Conservation (phyloP, 2,888 invertebrate genomes). For the Drosophila paramelanica region DNA sequence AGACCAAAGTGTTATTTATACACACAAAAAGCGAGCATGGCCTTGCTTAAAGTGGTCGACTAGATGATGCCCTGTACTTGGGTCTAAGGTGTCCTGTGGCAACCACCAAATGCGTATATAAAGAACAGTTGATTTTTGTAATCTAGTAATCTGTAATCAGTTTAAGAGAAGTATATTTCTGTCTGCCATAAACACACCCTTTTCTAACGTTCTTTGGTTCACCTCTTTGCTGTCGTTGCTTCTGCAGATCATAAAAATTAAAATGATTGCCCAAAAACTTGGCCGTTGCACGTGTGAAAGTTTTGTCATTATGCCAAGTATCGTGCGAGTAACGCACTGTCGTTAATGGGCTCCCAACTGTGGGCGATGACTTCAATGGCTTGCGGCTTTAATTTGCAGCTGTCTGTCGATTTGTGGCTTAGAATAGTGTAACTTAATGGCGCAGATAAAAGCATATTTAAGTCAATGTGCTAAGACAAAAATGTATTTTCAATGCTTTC, state of each 20-base stretch:
- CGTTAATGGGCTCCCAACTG: conserved; percentile 61
- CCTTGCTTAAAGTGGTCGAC: neutral
- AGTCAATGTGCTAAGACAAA: conserved; percentile 44
- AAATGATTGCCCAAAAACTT: conserved; percentile 73
- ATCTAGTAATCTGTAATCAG: too few species aligned
- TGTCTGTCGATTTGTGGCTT: conserved; percentile 4
- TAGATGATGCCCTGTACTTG: conserved; percentile 18
- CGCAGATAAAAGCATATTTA: conserved; percentile 48
- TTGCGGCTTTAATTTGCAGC: conserved; percentile 20
- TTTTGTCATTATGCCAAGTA: conserved; percentile 75
- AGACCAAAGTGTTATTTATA: conserved; percentile 75
- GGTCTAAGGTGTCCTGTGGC: neutral
- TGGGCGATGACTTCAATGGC: conserved; percentile 14
- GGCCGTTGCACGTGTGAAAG: conserved; percentile 62
- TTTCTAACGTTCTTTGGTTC: neutral
- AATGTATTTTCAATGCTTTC: conserved; percentile 1
- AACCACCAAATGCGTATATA: too few species aligned
- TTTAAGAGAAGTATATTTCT: neutral
- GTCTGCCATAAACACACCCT: neutral
- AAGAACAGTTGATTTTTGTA: too few species aligned
- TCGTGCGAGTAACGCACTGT: conserved; percentile 49
- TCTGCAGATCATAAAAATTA: conserved; percentile 75
- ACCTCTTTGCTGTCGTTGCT: conserved; percentile 25
- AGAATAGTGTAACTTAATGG: conserved; percentile 36
- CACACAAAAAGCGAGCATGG: conserved; percentile 20